Evolutionary conservation across 2,113 vertebrate species (phyloP).

Genomic region (Microcebus lehilahytsara): DNA sequence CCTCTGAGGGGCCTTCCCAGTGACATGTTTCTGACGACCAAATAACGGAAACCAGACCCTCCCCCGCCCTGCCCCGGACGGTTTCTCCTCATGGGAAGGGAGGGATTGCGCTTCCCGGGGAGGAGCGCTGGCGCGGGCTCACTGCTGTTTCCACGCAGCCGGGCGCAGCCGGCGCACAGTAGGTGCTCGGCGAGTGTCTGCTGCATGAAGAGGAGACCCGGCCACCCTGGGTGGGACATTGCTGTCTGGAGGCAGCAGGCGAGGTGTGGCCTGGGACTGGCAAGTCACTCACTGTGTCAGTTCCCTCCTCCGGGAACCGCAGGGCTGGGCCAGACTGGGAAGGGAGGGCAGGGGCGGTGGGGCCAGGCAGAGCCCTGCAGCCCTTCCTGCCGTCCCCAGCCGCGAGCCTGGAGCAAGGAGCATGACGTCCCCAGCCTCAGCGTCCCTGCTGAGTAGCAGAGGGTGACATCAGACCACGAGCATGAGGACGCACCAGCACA

Average conservation of each 20-base stretch:
- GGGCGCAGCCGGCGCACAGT: neutral
- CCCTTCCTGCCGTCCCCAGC: neutral
- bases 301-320: neutral
- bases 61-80: fast-evolving
- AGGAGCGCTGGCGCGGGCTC: fast-evolving
- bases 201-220: fast-evolving
- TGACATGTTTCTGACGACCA: neutral
- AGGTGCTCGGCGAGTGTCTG: neutral
- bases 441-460: fast-evolving
- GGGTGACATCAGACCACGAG: neutral
- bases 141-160: neutral
- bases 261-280: neutral
- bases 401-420: fast-evolving
- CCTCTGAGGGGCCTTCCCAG: neutral
- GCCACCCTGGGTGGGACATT: fast-evolving
- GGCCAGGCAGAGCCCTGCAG: fast-evolving
- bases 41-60: neutral
- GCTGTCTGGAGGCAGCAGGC: neutral
- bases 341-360: fast-evolving
- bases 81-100: too few species aligned
- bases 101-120: fast-evolving
- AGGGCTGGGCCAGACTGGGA: neutral
- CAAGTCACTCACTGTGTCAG: neutral
- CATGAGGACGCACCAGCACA: fast-evolving
- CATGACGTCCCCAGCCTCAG: neutral